Evolutionary conservation across 2,797 vertebrate genomes (phyloP).

Genomic region (Melanotaenia boesemani): DNA sequence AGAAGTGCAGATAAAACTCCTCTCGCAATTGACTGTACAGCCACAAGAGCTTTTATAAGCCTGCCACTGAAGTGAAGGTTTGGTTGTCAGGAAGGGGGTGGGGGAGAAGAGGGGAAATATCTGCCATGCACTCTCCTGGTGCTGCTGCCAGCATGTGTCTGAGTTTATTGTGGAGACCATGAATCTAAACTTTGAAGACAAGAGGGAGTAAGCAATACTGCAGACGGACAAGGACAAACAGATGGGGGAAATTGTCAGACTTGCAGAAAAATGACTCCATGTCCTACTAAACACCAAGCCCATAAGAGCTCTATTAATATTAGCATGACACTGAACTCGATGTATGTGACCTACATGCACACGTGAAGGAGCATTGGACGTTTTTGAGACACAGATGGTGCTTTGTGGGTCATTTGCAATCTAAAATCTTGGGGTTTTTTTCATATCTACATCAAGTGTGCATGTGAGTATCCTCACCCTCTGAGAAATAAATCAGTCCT

Average conservation of each 20-base stretch:
- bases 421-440: not conserved
- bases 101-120: conserved; percentile 7
- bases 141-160: conserved; percentile 33
- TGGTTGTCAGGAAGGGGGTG: conserved; percentile 1
- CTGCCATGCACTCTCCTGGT: conserved; percentile 28
- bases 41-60: conserved; percentile 60
- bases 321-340: conserved; percentile 52
- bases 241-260: conserved; percentile 7
- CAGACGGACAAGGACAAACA: not conserved
- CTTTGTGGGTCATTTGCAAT: conserved; percentile 5
- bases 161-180: conserved; percentile 33
- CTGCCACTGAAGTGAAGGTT: conserved; percentile 35
- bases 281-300: conserved; percentile 33
- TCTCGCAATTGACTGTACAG: conserved; percentile 4
- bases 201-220: conserved; percentile 1
- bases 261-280: conserved; percentile 25
- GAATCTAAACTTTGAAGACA: conserved; percentile 31
- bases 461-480: not conserved
- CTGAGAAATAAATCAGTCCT: conserved; percentile 6
- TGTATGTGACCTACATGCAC: conserved; percentile 38
- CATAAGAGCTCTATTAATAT: conserved; percentile 62
- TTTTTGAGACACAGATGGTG: conserved; percentile 5
- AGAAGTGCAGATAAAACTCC: conserved; percentile 8
- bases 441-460: not conserved
- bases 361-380: conserved; percentile 15